Base-by-base conservation (phyloP, 2,113 vertebrate genomes). In the Epinephelus fuscoguttatus region DNA sequence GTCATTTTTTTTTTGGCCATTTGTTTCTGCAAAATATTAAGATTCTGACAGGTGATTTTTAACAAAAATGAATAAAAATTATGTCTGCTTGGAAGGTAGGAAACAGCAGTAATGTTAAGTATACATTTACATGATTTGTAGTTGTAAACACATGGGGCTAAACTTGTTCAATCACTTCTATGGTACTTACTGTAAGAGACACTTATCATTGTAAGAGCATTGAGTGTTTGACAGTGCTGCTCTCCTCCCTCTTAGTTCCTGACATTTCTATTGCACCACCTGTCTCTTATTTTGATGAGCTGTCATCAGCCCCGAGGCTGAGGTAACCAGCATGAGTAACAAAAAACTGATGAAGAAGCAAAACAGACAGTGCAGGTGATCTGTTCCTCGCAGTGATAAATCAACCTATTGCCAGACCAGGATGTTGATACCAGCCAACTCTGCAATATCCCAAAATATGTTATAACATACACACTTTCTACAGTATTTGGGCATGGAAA, bases 231-330 rank as follows among this genome's bases (percentile, higher is more conserved):
- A 37, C 19, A 23, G 56, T 49, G 12, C 6, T 40, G 14, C 19
- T 61, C 7, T 62, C 42, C 23, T 60, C 23, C 19, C 14, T 73
- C 57, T 70, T 33, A 37, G 3, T 23, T 47, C n/a, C 17, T 40
- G 33, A 62, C n/a, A 49, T 40, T 53, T 63, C 18, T 72, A 25
- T 69, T 66, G 18, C 47, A 75, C 14, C 80, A 79, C 59, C 45
- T 75, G 59, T 67, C 52, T 75, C 40, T 75, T 40, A 71, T 52
- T 55, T 53, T 75, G 42, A 75, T 50, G 55, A 85, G 17, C 82
- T 82, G 86, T 71, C 75, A 57, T 37, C 79, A 75, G 56, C 70
- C 74, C 70, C 2, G 19, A 78, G 70, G 70, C 62, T 25, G 50
- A 57, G 19, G 13, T 73, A 37, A 64, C 67, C 61, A n/a, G 67